phyloP scores from a whole-genome alignment of 2,797 vertebrate species.

The Leptatherina wallacei region DNA sequence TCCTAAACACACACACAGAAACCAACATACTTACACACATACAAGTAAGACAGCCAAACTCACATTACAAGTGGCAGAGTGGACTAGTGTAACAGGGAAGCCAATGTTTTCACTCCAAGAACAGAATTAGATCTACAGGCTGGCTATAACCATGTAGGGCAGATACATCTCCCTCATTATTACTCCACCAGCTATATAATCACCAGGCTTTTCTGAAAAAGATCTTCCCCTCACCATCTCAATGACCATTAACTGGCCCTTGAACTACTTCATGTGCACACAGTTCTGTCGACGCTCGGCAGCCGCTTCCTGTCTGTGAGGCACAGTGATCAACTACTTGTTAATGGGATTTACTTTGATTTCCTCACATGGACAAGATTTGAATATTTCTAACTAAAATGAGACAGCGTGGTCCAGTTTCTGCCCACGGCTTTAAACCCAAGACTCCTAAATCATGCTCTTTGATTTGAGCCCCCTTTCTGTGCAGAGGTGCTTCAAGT shows the following conservation, averaged over 20 bases:
- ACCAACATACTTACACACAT: slow-evolving; percentile 31
- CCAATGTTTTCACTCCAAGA: slow-evolving; percentile 60
- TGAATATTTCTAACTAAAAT: slow-evolving; percentile 86
- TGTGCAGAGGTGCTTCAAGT: slow-evolving; percentile 81
- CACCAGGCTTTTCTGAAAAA: slow-evolving; percentile 47
- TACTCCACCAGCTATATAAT: slow-evolving; percentile 66
- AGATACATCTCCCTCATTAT: slow-evolving; percentile 70
- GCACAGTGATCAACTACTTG: slow-evolving; percentile 77
- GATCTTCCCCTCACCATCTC: slow-evolving; percentile 55
- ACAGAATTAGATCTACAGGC: slow-evolving; percentile 64
- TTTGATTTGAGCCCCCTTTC: slow-evolving; percentile 83
- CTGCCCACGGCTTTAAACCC: slow-evolving; percentile 84
- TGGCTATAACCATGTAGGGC: slow-evolving; percentile 58
- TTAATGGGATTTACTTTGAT: slow-evolving; percentile 81
- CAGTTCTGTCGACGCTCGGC: slow-evolving; percentile 57
- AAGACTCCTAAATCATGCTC: slow-evolving; percentile 82
- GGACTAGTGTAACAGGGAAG: slow-evolving; percentile 35
- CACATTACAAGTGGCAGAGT: slow-evolving; percentile 48
- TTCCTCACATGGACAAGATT: slow-evolving; percentile 79
- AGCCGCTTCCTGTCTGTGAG: slow-evolving; percentile 72
- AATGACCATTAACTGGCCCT: slow-evolving; percentile 79
- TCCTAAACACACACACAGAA: slow-evolving; percentile 49
- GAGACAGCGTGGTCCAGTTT: slow-evolving; percentile 80
- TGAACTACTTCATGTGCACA: slow-evolving; percentile 70
- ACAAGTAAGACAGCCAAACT: slow-evolving; percentile 45